Conservation (phyloP, 2,113 vertebrate genomes). For the Petromus typicus region DNA sequence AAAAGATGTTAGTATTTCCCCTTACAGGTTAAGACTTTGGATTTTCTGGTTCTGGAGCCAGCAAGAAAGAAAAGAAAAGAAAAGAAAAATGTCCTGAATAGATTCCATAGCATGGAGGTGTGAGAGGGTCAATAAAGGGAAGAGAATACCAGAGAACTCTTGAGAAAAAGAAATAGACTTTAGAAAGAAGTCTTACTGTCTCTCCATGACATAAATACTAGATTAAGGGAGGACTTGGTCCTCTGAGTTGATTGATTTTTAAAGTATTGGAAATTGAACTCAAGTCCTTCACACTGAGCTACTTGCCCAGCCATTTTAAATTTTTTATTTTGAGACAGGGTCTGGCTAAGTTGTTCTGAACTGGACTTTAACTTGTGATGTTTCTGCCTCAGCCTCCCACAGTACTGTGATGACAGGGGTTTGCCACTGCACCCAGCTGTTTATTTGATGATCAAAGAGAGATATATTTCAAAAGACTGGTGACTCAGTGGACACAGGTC, state of each 20-base stretch:
- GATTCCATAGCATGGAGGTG: too few species aligned
- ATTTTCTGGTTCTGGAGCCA: neutral
- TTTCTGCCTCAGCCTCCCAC: neutral
- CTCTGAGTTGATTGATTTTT: neutral
- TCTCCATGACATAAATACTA: neutral
- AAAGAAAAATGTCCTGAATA: neutral
- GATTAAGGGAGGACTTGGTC: neutral
- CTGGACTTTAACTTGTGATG: neutral
- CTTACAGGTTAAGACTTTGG: neutral
- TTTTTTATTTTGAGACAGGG: neutral
- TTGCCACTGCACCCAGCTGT: neutral
- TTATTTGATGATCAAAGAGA: neutral
- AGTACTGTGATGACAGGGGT: neutral
- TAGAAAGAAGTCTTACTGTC: neutral
- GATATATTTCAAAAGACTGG: neutral
- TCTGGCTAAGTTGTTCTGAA: neutral
- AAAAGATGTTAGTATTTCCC: neutral
- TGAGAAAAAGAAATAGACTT: neutral
- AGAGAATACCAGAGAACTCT: accelerated
- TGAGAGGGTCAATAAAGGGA: neutral
- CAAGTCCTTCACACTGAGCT: neutral
- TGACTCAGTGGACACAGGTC: neutral
- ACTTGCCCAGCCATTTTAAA: neutral
- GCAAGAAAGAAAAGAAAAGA: neutral
- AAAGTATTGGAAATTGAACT: neutral